These are phyloP conservation scores for Nautilus pompilius DNA, from an alignment of 1,140 invertebrate genomes.

Conservation along the genomic window DNA sequence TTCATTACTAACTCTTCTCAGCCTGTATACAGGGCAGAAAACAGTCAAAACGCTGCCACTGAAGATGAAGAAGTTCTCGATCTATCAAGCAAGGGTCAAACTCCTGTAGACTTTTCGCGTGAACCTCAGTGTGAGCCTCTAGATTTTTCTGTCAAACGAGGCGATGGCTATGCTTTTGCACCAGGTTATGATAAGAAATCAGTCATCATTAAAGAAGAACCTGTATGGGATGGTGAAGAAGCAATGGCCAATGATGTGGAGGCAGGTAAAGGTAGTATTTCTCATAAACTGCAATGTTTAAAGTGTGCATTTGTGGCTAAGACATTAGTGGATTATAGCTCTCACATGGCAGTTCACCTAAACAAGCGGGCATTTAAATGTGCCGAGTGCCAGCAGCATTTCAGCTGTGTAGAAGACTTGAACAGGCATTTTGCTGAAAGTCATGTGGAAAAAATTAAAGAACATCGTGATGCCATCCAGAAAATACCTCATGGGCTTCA, in stretches of 20 bases:
- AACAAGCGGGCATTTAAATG: constrained; percentile 49
- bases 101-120: neutral
- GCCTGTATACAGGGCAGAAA: neutral
- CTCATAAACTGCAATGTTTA: constrained; percentile 26
- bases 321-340: constrained; percentile 39
- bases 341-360: constrained; percentile 46
- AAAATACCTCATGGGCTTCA: constrained; percentile 47
- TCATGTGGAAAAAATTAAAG: constrained; percentile 42
- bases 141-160: constrained; percentile 43
- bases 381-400: constrained; percentile 46
- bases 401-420: constrained; percentile 43
- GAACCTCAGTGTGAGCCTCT: constrained; percentile 32
- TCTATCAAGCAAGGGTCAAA: constrained; percentile 1
- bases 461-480: constrained; percentile 46
- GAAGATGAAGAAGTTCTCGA: neutral
- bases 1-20: constrained; percentile 31
- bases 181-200: constrained; percentile 5
- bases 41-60: neutral
- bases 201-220: constrained; percentile 18
- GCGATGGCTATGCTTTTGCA: constrained; percentile 10
- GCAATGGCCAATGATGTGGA: constrained; percentile 1
- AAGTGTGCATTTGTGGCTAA: constrained; percentile 43
- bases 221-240: constrained; percentile 16
- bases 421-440: constrained; percentile 43
- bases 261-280: constrained; percentile 4